Base-by-base conservation (phyloP, 1,140 invertebrate genomes). In the Ylistrum balloti region DNA sequence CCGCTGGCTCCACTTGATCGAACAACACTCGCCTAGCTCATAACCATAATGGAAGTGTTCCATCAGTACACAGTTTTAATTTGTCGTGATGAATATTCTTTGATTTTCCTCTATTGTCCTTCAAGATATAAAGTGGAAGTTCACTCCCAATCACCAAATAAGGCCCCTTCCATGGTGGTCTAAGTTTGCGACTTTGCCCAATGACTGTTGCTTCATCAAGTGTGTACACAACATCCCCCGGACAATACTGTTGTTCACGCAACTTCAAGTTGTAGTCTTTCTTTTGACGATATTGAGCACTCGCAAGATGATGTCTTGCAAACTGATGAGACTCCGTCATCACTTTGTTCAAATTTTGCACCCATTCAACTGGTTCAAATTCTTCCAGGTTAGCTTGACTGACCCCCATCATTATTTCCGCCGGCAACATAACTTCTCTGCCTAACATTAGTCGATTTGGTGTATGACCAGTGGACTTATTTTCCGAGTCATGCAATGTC, bases 241-340 rank as follows among this genome's bases (percentile, higher is more conserved):
- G 0, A 2, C 11, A n/a, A n/a, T 88, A 88, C 38, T 88, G 38
- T 9, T 88, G 7, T 33, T 88, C 35, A 2, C 32, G 32, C 0
- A 88, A 20, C 10, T 56, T 9, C 11, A 88, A 35, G 32, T 88
- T 56, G 35, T 88, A 88, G 32, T 88, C 41, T n/a, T 56, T 88
- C 33, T 88, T 88, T 33, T 88, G 88, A 2, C 88, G 41, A 2
- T 33, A 0, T 20, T 88, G 45, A 3, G 45, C 13, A 3, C 20
- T n/a, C 35, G 15, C 9, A 0, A 88, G 33, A 20, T 88, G 56
- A 0, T 88, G 33, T 1, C 45, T 2, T 9, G 88, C 41, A 56
- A 88, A 33, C 41, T 74, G 10, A 20, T 88, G 88, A 5, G 85
- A 41, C 5, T 88, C 88, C 7, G 56, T n/a, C 33, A 33, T 28